phyloP scores from a whole-genome alignment of 2,113 vertebrate species.

The Xiphophorus maculatus region DNA sequence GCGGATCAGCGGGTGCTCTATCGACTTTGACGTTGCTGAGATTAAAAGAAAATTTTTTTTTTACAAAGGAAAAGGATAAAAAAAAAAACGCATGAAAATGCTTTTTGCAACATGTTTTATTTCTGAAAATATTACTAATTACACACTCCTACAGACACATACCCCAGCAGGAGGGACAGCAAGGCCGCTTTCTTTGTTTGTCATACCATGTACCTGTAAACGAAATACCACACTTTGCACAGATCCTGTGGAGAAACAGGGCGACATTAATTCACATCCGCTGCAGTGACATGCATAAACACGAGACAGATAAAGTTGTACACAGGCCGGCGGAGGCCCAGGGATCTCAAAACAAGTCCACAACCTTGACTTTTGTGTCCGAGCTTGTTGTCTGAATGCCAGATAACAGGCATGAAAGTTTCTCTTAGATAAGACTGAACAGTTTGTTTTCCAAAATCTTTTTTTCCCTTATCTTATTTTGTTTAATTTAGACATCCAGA shows the following conservation, averaged over 20 bases:
- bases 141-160: constrained; percentile 22
- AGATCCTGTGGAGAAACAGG: constrained; percentile 64
- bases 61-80: neutral
- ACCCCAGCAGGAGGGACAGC: constrained; percentile 77
- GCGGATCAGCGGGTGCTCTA: constrained; percentile 70
- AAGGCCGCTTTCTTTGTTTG: constrained; percentile 69
- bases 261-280: neutral
- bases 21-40: constrained; percentile 61
- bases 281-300: neutral
- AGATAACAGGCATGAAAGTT: neutral
- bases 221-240: constrained; percentile 72
- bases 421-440: neutral
- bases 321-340: too few species aligned
- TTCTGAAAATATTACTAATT: neutral
- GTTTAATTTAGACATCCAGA: neutral
- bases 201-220: constrained; percentile 69
- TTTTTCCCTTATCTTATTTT: neutral
- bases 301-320: neutral
- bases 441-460: too few species aligned
- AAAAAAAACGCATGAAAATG: neutral
- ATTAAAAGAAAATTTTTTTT: neutral
- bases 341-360: neutral
- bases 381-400: neutral
- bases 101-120: neutral
- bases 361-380: neutral